Evolutionary conservation across 1,140 invertebrate genomes (phyloP).

Genomic region (Apis dorsata): DNA sequence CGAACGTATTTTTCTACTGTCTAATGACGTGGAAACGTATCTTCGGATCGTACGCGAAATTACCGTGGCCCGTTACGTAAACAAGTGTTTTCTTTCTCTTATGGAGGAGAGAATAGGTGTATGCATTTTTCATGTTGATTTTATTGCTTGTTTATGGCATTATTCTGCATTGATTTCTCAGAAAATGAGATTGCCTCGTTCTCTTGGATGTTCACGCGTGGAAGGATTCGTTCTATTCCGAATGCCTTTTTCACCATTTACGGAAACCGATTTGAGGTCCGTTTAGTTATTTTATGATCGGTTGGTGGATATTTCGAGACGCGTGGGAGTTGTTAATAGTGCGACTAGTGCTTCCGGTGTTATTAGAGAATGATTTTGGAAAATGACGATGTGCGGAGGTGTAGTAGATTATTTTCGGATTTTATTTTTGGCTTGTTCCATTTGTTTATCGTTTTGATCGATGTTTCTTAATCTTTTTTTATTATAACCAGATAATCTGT

Average conservation of each 20-base stretch:
- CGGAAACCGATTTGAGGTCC: background rate
- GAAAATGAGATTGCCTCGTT: slow-evolving; percentile 21
- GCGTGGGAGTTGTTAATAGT: background rate
- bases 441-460: no score
- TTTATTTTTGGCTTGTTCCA: no score
- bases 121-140: slow-evolving; percentile 50
- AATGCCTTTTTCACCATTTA: background rate
- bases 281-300: no score
- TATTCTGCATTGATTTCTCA: slow-evolving; percentile 23
- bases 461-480: no score
- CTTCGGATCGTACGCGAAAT: slow-evolving; percentile 19
- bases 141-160: slow-evolving; percentile 44
- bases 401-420: no score
- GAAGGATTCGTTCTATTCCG: background rate
- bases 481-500: no score
- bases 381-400: no score
- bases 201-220: background rate
- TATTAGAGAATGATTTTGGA: background rate
- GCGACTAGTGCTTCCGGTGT: background rate
- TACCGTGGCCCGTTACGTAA: slow-evolving; percentile 41
- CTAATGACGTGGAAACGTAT: slow-evolving; percentile 35
- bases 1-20: slow-evolving; percentile 10
- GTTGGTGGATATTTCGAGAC: background rate
- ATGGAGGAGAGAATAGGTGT: background rate
- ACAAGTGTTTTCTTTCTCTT: slow-evolving; percentile 22